Evolutionary conservation across 1,140 invertebrate genomes (phyloP).

Genomic region (Aphelenchoides fujianensis): DNA sequence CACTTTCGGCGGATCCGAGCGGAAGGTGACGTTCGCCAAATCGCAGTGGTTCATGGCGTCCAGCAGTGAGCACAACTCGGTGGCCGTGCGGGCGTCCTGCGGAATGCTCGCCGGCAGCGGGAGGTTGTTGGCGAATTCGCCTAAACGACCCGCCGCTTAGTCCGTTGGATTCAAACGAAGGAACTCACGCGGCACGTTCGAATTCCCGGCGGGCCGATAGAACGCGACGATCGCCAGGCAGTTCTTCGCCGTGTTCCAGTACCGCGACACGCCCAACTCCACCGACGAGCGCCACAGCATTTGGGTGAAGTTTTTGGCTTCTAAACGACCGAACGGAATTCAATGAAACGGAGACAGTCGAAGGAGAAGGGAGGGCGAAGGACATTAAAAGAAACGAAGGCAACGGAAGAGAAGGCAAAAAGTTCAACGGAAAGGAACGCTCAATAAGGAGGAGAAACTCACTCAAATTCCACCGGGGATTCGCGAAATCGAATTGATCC

Average conservation of each 20-base stretch:
- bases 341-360: not conserved
- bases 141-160: constrained; percentile 40
- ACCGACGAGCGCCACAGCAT: constrained; percentile 78
- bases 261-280: constrained; percentile 74
- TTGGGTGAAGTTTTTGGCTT: constrained; percentile 76
- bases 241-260: constrained; percentile 59
- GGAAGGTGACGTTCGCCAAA: constrained; percentile 20
- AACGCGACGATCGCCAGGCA: constrained; percentile 60
- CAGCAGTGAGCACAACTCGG: constrained; percentile 31
- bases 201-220: constrained; percentile 58
- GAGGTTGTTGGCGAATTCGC: constrained; percentile 58
- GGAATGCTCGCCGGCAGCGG: constrained; percentile 35
- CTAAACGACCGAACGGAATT: constrained; percentile 39
- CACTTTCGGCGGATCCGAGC: constrained; percentile 18
- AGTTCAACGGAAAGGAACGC: too few species aligned
- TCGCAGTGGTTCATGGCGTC: constrained; percentile 41
- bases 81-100: constrained; percentile 38
- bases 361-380: too few species aligned
- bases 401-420: too few species aligned
- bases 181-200: constrained; percentile 33
- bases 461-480: constrained; percentile 57
- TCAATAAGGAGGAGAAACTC: too few species aligned
- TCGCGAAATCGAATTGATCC: constrained; percentile 54
- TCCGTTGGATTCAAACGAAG: not conserved
- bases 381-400: too few species aligned